Percentiles rank a stretch among this genome's conserved stretches.
These are phyloP conservation scores for Pachypeltis micranthus DNA, from an alignment of 1,140 invertebrate species.

Conservation along the genomic window DNA sequence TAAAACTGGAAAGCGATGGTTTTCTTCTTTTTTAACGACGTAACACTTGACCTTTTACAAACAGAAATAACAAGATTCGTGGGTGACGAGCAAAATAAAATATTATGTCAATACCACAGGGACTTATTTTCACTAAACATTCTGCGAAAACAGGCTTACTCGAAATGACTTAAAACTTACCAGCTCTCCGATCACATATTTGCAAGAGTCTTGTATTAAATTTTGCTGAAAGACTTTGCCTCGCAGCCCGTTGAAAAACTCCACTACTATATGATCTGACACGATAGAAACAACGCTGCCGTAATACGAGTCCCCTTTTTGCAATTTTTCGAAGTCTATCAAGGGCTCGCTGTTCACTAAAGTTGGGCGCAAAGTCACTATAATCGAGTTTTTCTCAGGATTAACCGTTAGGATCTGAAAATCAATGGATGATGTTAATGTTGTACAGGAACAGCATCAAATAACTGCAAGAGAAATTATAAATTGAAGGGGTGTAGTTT, in stretches of 20 bases:
- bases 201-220: background rate
- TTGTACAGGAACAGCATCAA: no score
- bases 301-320: background rate
- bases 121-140: no score
- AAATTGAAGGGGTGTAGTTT: no score
- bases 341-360: background rate
- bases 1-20: background rate
- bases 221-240: background rate
- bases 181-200: background rate
- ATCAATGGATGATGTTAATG: no score
- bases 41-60: conserved; percentile 3
- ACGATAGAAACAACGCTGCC: background rate
- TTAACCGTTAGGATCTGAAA: background rate
- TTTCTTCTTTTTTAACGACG: background rate
- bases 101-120: no score
- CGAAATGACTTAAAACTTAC: no score
- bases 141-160: no score
- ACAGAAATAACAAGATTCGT: no score
- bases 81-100: no score
- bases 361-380: background rate
- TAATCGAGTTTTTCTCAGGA: background rate
- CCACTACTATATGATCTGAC: background rate
- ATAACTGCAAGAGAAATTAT: no score
- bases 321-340: background rate
- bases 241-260: background rate